These are phyloP conservation scores for Limosa lapponica DNA, from an alignment of 2,797 vertebrate species.

Conservation along the genomic window DNA sequence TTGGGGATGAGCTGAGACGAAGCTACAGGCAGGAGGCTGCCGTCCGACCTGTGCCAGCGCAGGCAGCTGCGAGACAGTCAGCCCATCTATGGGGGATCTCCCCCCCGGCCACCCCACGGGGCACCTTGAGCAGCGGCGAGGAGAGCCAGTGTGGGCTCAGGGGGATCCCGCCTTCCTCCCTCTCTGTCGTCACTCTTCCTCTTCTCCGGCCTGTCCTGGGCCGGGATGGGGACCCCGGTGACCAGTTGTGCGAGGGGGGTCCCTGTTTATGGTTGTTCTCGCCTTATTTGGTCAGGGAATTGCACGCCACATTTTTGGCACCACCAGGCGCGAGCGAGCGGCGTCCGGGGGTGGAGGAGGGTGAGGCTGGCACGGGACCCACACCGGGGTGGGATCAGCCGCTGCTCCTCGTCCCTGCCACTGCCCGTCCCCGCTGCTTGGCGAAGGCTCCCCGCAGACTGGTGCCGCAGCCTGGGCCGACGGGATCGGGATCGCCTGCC, in stretches of 20 bases:
- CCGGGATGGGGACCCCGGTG: neutral
- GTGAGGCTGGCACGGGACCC: constrained; percentile 44
- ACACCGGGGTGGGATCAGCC: neutral
- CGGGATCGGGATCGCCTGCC: neutral
- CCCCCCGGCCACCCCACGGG: accelerated
- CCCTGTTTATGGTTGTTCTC: constrained; percentile 77
- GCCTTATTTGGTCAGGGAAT: constrained; percentile 87
- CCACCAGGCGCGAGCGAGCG: constrained; percentile 12
- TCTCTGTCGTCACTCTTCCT: neutral
- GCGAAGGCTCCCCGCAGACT: neutral
- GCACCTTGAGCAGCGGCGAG: neutral
- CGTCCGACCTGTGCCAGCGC: neutral
- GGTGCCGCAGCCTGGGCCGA: accelerated
- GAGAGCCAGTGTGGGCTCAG: accelerated
- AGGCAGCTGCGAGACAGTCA: neutral
- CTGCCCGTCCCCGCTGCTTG: neutral
- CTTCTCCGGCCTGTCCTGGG: neutral
- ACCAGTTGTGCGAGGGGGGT: neutral
- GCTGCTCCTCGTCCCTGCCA: neutral
- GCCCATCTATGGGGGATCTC: neutral
- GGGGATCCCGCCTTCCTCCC: neutral
- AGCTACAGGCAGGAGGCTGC: neutral
- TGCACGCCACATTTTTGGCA: constrained; percentile 73
- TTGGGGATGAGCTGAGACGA: neutral
- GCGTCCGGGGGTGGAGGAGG: neutral